A percentile compares a stretch with the other conserved stretches of the same genome.
Evolutionary conservation across 2,888 invertebrate genomes (phyloP).

Genomic region (Busseola fusca): DNA sequence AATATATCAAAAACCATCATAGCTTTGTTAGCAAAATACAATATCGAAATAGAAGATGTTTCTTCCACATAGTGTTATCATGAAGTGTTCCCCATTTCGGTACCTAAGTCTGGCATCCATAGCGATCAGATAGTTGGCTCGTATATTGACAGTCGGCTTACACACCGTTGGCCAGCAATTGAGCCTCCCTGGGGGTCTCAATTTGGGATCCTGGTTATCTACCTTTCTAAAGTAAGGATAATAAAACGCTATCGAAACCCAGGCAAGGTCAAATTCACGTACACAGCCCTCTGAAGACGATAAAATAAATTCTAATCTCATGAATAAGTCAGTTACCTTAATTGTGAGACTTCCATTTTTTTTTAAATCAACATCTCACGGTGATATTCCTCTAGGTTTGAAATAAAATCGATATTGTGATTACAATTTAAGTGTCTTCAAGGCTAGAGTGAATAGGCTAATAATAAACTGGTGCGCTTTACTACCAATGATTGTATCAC

Average conservation of each 20-base stretch:
- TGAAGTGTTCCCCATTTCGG: constrained; percentile 2
- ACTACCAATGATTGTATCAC: no score
- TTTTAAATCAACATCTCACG: no score
- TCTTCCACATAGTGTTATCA: background rate
- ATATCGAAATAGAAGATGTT: no score
- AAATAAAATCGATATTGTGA: background rate
- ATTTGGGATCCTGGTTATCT: background rate
- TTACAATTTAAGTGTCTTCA: no score
- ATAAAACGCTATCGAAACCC: background rate
- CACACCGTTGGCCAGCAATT: constrained; percentile 2
- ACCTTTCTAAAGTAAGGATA: background rate
- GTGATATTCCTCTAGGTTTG: background rate
- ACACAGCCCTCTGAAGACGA: background rate
- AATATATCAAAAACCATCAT: no score
- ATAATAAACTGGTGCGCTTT: no score
- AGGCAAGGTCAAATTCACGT: background rate
- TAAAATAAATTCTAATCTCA: background rate
- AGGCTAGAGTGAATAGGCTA: no score
- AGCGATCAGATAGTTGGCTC: constrained; percentile 6
- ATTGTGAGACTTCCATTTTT: background rate
- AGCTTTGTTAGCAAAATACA: no score
- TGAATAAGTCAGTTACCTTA: background rate
- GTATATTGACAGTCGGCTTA: constrained; percentile 2
- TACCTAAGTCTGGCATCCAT: background rate
- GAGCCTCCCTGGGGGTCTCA: background rate